Conservation (phyloP, 1,140 invertebrate species). For the Sycophaga agraensis region DNA sequence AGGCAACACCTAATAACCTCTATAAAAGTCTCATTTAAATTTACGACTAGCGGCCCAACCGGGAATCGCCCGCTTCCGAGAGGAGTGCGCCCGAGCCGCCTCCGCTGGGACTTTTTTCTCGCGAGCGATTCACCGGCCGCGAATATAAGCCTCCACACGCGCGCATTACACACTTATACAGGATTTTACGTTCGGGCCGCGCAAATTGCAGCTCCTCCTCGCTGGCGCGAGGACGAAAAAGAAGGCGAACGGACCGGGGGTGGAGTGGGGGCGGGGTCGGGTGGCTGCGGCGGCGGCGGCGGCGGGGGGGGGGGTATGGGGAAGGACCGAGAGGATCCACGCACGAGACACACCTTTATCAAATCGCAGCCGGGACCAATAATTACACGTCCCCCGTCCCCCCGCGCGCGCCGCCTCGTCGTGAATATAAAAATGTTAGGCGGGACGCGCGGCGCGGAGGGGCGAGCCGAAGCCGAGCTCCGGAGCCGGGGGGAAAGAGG, state of each 20-base stretch:
- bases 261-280: too few relatives aligned
- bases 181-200: not conserved
- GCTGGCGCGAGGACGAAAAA: not conserved
- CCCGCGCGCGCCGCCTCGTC: not conserved
- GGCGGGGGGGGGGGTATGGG: not conserved
- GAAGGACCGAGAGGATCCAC: not conserved
- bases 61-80: too few relatives aligned
- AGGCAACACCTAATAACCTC: too few relatives aligned
- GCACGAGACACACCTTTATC: conserved; percentile 28
- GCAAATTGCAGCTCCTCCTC: conserved; percentile 14
- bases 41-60: too few relatives aligned
- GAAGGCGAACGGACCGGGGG: too few relatives aligned
- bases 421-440: conserved; percentile 20
- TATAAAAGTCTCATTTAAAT: too few relatives aligned
- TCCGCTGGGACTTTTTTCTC: too few relatives aligned
- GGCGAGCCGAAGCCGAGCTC: too few relatives aligned
- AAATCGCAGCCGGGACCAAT: conserved; percentile 11
- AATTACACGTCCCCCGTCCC: conserved; percentile 16
- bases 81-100: too few relatives aligned
- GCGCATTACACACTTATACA: too few relatives aligned
- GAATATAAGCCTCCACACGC: too few relatives aligned
- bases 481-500: not conserved
- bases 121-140: not conserved
- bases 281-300: too few relatives aligned
- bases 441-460: not conserved